Base-by-base conservation (phyloP, 2,797 vertebrate genomes). In the Trachops cirrhosus region DNA sequence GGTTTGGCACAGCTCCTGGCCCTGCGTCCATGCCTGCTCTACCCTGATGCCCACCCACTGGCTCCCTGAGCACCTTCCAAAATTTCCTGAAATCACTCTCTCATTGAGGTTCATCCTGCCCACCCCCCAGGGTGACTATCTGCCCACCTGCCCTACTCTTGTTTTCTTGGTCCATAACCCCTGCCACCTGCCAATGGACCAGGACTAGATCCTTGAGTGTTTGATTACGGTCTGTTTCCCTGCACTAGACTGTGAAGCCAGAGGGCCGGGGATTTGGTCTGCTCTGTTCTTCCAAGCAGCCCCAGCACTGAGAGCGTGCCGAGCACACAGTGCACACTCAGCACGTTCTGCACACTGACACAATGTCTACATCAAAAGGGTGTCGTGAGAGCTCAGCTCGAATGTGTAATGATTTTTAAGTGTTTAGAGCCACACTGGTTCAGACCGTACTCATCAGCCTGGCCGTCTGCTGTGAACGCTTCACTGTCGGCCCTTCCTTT, bases 321-420 rank as follows among this genome's bases (percentile, higher is more conserved):
- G 4, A 46, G 7, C 6, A 39, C 4, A 0, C 3, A 5, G 9
- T 0, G 48, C 39, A 44, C 14, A 16, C 6, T 6, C 26, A 26
- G n/a, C 4, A 9, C 4, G 8, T 16, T 59, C 26, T 39, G 39
- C 34, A 59, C 46, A 46, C 2, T 46, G 48, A 82, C 41, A 93
- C 39, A 24, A 88, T 78, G 8, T 57, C 34, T 86, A 4, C 18
- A 4, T 52, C 21, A 93, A 29, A 94, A 79, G 11, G 59, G 29
- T 24, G 0, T 16, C n/a, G n/a, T 44, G 11, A 15, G 0, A 3
- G 88, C 41, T 54, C 48, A 16, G 32, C 64, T 83, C 79, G 41
- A 71, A 78, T 5, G 37, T 22, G 22, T 0, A 68, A 29, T 71
- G 0, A 21, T 41, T 64, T 70, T 57, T 75, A 67, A 4, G 6